Evolutionary conservation across 2,797 vertebrate species (phyloP), one percentile per base, ranked within the genome.

Genomic region (Oreochromis grahami): DNA sequence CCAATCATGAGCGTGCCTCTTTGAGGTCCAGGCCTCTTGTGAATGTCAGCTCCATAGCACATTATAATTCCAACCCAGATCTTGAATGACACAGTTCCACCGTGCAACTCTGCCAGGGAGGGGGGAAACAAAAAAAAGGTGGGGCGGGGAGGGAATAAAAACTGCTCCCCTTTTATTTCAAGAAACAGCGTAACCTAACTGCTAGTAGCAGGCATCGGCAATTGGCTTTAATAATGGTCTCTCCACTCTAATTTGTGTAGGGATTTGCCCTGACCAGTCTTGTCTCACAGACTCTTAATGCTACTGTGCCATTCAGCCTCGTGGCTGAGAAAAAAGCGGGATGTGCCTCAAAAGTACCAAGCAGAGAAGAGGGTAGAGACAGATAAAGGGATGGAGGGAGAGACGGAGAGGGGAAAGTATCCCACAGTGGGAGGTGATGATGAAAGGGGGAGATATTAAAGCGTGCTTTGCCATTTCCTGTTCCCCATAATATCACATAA

Each of bases 141-240:
- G 36, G 63, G 13, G 63, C 2, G 17, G 38, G 48, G 32, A 38
- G 43, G 45, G 70, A 83, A 81, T 88, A 92, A 94, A 93, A 93
- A 80, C 34, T 34, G 52, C 77, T 84, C 14, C 41, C 34, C 72
- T 90, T 92, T 93, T 89, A 92, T 85, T 92, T 94, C 87, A 84
- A 85, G 82, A 88, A 84, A 90, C 84, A 86, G 89, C 89, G 89
- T 93, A 94, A 94, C 94, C 91, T 89, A 93, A 91, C 92, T 93
- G 91, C 89, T 92, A 87, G 88, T 89, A 93, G 85, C 82, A 82
- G 79, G 79, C 85, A 82, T 78, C 78, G 80, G 77, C 83, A 90
- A 89, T 84, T 85, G 90, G 72, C 86, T 95, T 90, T 93, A 94
- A 94, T 95, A 94, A 95, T 88, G 89, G 88, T 90, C 91, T 90